Conservation (phyloP, 2,797 vertebrate species). For the Cynopterus sphinx region DNA sequence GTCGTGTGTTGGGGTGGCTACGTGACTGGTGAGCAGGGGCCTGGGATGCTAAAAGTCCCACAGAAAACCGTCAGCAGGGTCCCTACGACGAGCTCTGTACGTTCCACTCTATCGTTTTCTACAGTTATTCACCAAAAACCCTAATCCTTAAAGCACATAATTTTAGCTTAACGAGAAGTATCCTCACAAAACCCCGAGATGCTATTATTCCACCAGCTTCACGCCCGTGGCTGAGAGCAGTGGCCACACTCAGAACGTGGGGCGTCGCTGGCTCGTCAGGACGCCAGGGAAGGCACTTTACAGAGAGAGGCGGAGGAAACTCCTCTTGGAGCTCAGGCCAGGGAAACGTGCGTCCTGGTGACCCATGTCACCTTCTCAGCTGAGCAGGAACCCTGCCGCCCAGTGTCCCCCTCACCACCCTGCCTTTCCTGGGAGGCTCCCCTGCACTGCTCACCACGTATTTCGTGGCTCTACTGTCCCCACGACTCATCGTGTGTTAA, state of each 20-base stretch:
- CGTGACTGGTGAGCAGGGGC: not conserved
- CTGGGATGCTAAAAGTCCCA: too few species aligned
- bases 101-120: not conserved
- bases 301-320: not conserved
- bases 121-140: not conserved
- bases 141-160: not conserved
- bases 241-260: fast-evolving
- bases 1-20: not conserved
- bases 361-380: too few species aligned
- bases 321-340: not conserved
- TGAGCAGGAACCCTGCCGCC: too few species aligned
- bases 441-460: too few species aligned
- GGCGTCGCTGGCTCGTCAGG: fast-evolving
- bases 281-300: not conserved
- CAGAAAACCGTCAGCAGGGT: not conserved
- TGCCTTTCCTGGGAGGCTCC: not conserved
- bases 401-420: not conserved
- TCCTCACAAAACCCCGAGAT: not conserved
- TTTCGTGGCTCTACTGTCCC: not conserved
- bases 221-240: not conserved
- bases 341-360: not conserved
- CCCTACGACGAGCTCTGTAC: not conserved
- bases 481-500: not conserved
- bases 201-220: not conserved
- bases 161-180: not conserved